These are phyloP conservation scores for Glyphotaelius pellucidus DNA, from an alignment of 2,888 invertebrate species.

Conservation along the genomic window DNA sequence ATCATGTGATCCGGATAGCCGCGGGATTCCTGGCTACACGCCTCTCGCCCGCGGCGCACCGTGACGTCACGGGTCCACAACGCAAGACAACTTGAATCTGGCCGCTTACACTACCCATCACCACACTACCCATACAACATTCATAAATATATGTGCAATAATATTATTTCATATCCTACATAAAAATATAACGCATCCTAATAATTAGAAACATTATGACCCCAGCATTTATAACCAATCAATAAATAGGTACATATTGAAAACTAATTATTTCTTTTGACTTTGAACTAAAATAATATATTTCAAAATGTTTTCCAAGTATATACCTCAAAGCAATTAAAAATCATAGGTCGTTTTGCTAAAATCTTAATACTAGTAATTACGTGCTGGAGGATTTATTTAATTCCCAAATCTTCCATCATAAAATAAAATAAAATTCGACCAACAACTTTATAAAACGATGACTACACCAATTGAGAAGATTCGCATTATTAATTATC, in stretches of 20 bases:
- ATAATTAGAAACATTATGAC: neutral
- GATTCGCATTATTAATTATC: no score
- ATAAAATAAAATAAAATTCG: neutral
- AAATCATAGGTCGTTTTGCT: neutral
- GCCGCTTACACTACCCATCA: conserved; percentile 54
- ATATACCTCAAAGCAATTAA: neutral
- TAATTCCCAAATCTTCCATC: neutral
- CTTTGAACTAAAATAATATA: no score
- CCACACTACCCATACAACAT: conserved; percentile 16
- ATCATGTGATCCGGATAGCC: conserved; percentile 58
- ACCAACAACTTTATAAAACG: no score
- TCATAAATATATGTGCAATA: neutral
- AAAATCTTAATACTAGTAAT: neutral
- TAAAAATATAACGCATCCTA: neutral
- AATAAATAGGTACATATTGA: neutral
- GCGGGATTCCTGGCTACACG: conserved; percentile 56
- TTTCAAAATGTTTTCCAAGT: neutral
- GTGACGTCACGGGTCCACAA: conserved; percentile 61
- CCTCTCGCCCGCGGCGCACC: conserved; percentile 47
- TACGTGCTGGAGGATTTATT: neutral
- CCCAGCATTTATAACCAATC: neutral
- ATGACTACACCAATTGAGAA: no score
- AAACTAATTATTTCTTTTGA: neutral
- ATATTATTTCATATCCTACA: no score
- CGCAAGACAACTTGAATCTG: conserved; percentile 58